Base-by-base conservation (phyloP, 2,888 invertebrate genomes). In the Diaprepes abbreviatus region DNA sequence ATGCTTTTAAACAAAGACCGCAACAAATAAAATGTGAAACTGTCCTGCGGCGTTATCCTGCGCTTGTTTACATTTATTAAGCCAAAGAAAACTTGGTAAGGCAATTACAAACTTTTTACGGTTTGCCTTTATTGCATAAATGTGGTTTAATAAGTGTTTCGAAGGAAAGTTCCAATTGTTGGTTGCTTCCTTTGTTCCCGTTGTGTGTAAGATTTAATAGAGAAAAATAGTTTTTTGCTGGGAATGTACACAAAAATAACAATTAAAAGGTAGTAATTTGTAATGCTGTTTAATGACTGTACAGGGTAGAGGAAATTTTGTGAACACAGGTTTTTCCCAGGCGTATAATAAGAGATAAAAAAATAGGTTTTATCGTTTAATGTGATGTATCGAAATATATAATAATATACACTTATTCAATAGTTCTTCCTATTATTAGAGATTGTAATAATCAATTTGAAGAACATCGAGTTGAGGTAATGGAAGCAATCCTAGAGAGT, bases 71-170 rank as follows among this genome's bases (percentile, higher is more conserved):
- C 16, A 16, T 40, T 40, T 40, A 40, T 40, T 40, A 17, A 9
- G 40, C 2, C 17, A 36, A 55, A 21, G 19, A 55, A 54, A 55
- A 55, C 55, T 55, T 55, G 6, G n/a, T 55, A 38, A 55, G 36
- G n/a, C 36, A 55, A 55, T 55, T 55, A 55, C 36, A 55, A 36
- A 55, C 19, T 38, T 55, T 36, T 55, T 55, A 40, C 40, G 17
- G n/a, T 40, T 16, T 5, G 40, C 17, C 40, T 40, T 40, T 40
- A 16, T 40, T 40, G 17, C 40, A 40, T 1, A 17, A 40, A 3
- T 40, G 40, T 40, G 40, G 40, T 40, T 14, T 40, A 17, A 17
- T 17, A 40, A 40, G 16, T 40, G 40, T 17, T 16, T 9, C 7
- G n/a, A 2, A 10, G 6, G 17, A 17, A 40, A 40, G 17, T 17